phyloP scores from a whole-genome alignment of 2,888 invertebrate genomes.

The Pocota personata region DNA sequence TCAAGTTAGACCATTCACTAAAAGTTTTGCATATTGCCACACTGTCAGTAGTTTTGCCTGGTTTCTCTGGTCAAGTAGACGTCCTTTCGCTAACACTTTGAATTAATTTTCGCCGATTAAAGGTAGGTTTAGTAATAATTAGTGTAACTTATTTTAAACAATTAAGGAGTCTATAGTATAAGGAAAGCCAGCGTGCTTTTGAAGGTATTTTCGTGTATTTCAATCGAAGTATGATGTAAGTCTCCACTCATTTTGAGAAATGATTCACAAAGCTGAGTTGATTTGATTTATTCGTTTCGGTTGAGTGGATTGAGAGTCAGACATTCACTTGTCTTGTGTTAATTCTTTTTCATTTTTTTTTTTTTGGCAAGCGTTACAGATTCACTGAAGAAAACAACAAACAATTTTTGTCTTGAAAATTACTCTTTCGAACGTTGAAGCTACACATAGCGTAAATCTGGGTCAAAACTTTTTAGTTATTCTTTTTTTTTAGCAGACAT shows the following conservation, averaged over 20 bases:
- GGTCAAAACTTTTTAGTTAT: too few species aligned
- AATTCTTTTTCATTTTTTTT: too few species aligned
- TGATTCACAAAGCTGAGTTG: background rate
- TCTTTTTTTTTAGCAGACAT: too few species aligned
- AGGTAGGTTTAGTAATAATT: background rate
- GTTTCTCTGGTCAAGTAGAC: constrained; percentile 15
- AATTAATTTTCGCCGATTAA: background rate
- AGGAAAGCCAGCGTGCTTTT: background rate
- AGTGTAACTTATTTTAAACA: background rate
- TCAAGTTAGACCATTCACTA: constrained; percentile 1
- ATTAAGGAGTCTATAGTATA: too few species aligned
- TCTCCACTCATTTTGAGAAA: background rate
- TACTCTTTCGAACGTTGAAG: too few species aligned
- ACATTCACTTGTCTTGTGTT: background rate
- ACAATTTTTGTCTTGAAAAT: too few species aligned
- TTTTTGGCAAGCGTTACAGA: too few species aligned
- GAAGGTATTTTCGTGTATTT: background rate
- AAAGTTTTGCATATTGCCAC: background rate
- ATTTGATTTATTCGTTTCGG: background rate
- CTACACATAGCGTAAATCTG: too few species aligned
- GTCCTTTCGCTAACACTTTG: background rate
- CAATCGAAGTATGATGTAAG: background rate
- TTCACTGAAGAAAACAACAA: too few species aligned
- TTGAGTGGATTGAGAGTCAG: background rate
- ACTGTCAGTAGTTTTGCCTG: constrained; percentile 16